These are phyloP conservation scores for Micromussa lordhowensis DNA, from an alignment of 92 coral and sea anemone genomes.

Conservation along the genomic window DNA sequence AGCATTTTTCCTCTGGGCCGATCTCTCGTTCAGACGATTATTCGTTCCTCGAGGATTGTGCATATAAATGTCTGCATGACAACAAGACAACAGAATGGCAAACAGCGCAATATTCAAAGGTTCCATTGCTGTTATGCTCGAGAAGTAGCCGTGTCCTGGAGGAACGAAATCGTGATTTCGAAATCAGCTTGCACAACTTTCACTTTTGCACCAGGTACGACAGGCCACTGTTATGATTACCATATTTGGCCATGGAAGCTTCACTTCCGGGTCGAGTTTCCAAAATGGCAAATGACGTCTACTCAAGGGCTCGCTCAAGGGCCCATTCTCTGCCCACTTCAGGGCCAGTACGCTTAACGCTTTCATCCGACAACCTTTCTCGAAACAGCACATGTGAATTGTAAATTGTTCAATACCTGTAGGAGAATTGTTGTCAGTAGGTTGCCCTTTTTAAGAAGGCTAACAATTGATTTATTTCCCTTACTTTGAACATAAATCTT, in stretches of 20 bases:
- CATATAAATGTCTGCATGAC: constrained; percentile 81
- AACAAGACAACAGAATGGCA: background rate
- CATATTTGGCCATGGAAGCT: constrained; percentile 24
- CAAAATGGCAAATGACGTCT: constrained; percentile 22
- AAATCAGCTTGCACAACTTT: background rate
- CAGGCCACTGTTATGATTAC: constrained; percentile 24
- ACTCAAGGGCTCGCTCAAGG: too few relatives aligned
- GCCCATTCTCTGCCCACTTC: too few relatives aligned
- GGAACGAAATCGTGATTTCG: background rate
- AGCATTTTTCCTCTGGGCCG: constrained; percentile 92
- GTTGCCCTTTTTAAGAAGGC: too few relatives aligned
- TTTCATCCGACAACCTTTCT: too few relatives aligned
- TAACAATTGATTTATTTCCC: too few relatives aligned
- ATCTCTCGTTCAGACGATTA: constrained; percentile 91
- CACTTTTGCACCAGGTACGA: constrained; percentile 40
- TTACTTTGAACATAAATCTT: too few relatives aligned
- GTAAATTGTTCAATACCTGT: too few relatives aligned
- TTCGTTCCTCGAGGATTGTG: constrained; percentile 95
- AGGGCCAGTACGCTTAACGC: too few relatives aligned
- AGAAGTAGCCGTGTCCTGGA: background rate
- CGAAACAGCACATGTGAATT: too few relatives aligned
- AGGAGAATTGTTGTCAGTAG: too few relatives aligned
- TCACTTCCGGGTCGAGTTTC: constrained; percentile 25
- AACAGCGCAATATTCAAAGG: background rate
- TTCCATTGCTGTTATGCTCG: constrained; percentile 9